These are phyloP conservation scores for Thera obeliscata DNA, from an alignment of 2,888 invertebrate species.

Conservation along the genomic window DNA sequence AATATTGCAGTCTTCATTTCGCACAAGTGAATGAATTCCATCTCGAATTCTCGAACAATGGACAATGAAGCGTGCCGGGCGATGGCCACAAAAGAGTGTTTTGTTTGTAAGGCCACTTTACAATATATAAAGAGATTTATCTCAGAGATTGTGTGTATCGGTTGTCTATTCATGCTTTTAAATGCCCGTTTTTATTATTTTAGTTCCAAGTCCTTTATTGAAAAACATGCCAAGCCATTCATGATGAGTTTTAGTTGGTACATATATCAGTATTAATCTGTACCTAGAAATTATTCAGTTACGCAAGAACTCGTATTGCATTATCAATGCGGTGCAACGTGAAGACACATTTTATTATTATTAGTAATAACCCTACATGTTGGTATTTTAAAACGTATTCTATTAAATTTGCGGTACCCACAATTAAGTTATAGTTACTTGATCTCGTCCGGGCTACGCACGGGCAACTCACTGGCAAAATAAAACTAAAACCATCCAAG, in stretches of 20 bases:
- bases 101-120: constrained; percentile 37
- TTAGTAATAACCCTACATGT: too few relatives aligned
- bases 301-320: too few relatives aligned
- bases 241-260: neutral
- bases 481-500: too few relatives aligned
- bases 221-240: neutral
- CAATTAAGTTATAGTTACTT: too few relatives aligned
- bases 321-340: too few relatives aligned
- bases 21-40: constrained; percentile 71
- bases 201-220: constrained; percentile 4
- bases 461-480: too few relatives aligned
- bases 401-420: too few relatives aligned
- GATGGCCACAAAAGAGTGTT: constrained; percentile 42
- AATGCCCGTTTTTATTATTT: constrained; percentile 17
- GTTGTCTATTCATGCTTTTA: constrained; percentile 19
- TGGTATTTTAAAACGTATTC: too few relatives aligned
- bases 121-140: constrained; percentile 34
- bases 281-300: too few relatives aligned
- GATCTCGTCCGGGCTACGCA: too few relatives aligned
- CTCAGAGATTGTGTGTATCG: constrained; percentile 22
- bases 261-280: too few relatives aligned
- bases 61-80: constrained; percentile 66
- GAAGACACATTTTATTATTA: too few relatives aligned
- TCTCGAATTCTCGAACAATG: constrained; percentile 68
- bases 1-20: constrained; percentile 58